Base-by-base conservation (phyloP, 1,140 invertebrate genomes). In the Spodoptera litura region DNA sequence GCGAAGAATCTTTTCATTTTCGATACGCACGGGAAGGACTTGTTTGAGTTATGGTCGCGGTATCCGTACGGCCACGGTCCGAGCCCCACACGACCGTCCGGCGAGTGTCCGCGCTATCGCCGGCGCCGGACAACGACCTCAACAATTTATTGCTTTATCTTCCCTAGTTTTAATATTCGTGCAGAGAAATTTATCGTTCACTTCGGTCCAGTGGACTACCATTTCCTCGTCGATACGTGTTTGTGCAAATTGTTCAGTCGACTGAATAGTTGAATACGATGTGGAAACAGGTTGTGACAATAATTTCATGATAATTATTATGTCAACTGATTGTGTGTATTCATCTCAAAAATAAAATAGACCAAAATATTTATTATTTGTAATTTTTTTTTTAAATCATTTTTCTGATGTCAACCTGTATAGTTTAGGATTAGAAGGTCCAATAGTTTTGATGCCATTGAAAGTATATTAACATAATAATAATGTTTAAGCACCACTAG, bases 111-210 rank as follows among this genome's bases (percentile, higher is more conserved):
- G 56, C 56, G 62, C 4, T 66, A 66, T 66, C 62, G 44, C 31
- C 62, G 20, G n/a, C 38, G 15, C 62, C 62, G 62, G 62, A 66
- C 62, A 66, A 66, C 62, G 62, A 66, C 44, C 62, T 51, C 15
- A 2, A 44, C 62, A 66, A 66, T 66, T 66, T 66, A 66, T 66
- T 66, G 62, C 62, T 66, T 66, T 66, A 66, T 66, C 62, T 66
- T 66, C 44, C 62, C 62, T 66, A 66, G 62, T 66, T 66, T 66
- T 66, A 66, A 66, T 66, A 66, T 66, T 66, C 62, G 62, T 27
- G 38, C 15, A 6, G 62, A 51, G 44, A 66, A 62, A 66, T 66
- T 66, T 66, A 66, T 66, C 44, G 62, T 27, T 4, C 61, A 4
- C 15, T 27, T 4, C 3, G 20, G 44, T 3, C 31, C 31, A 31